Evolutionary conservation across 2,888 invertebrate genomes (phyloP).

Genomic region (Omphaloscelis lunosa): DNA sequence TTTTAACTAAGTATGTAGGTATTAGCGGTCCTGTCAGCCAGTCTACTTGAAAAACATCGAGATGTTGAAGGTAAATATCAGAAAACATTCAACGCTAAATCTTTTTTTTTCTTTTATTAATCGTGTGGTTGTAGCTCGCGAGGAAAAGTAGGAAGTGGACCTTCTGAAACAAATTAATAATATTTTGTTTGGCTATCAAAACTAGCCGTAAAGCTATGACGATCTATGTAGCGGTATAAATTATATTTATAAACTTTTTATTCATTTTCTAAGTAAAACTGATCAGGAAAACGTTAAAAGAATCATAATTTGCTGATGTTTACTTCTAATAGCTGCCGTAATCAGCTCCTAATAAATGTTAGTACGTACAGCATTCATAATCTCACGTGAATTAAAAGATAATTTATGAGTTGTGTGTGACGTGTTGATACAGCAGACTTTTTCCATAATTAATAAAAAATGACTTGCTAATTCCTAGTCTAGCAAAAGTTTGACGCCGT

Average conservation of each 20-base stretch:
- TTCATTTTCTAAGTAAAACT: conserved; percentile 40
- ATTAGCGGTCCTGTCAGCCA: background rate
- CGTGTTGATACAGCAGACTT: background rate
- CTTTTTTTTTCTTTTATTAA: background rate
- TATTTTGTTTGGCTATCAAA: background rate
- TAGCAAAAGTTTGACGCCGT: too few species aligned
- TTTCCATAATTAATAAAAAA: background rate
- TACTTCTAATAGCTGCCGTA: conserved; percentile 4
- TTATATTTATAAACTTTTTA: conserved; percentile 39
- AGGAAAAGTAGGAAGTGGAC: background rate
- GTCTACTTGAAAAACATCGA: background rate
- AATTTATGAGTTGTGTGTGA: background rate
- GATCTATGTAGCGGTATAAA: conserved; percentile 21
- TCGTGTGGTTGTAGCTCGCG: too few species aligned
- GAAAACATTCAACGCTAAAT: background rate
- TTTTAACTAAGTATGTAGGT: background rate
- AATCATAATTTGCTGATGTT: background rate
- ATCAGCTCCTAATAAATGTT: conserved; percentile 9
- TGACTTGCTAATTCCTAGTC: background rate
- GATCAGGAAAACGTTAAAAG: conserved; percentile 21
- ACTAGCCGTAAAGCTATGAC: conserved; percentile 21
- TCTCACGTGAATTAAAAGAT: background rate
- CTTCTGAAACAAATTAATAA: conserved; percentile 9
- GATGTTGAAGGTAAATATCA: background rate
- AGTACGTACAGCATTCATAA: background rate